phyloP scores from a whole-genome alignment of 2,113 vertebrate species.

The Cynocephalus volans region DNA sequence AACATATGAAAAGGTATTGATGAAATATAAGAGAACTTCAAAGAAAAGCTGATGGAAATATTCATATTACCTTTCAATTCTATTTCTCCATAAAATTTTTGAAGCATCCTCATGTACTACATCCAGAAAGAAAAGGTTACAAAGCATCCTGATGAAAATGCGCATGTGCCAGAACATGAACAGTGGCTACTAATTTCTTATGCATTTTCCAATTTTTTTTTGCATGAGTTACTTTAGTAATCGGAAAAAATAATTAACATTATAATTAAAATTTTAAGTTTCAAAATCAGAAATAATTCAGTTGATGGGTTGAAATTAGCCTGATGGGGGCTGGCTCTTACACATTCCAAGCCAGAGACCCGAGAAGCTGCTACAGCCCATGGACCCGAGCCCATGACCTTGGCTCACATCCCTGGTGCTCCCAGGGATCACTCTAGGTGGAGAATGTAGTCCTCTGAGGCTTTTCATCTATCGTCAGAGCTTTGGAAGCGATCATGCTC shows the following conservation, averaged over 20 bases:
- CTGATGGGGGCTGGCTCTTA: not conserved
- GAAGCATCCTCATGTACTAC: not conserved
- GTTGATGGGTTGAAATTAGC: not conserved
- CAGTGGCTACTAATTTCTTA: not conserved
- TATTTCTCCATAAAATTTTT: too few relatives aligned
- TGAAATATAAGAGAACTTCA: not conserved
- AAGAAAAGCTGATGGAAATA: too few relatives aligned
- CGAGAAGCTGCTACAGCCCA: too few relatives aligned
- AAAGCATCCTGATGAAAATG: not conserved
- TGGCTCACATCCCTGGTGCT: not conserved
- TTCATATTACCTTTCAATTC: too few relatives aligned
- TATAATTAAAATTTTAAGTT: not conserved
- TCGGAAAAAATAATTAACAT: not conserved
- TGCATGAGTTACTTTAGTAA: not conserved
- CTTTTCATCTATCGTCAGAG: not conserved
- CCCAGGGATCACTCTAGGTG: rapidly evolving
- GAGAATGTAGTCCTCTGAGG: not conserved
- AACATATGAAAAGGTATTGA: not conserved
- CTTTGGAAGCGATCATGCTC: not conserved
- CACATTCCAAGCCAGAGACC: not conserved
- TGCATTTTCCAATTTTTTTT: not conserved
- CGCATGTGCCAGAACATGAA: not conserved
- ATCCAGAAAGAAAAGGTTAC: not conserved
- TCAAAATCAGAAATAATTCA: not conserved
- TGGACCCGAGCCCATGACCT: not conserved